Percentiles rank a stretch among this genome's conserved stretches.
These are phyloP conservation scores for Anoplopoma fimbria DNA, from an alignment of 2,113 vertebrate species.

Conservation along the genomic window DNA sequence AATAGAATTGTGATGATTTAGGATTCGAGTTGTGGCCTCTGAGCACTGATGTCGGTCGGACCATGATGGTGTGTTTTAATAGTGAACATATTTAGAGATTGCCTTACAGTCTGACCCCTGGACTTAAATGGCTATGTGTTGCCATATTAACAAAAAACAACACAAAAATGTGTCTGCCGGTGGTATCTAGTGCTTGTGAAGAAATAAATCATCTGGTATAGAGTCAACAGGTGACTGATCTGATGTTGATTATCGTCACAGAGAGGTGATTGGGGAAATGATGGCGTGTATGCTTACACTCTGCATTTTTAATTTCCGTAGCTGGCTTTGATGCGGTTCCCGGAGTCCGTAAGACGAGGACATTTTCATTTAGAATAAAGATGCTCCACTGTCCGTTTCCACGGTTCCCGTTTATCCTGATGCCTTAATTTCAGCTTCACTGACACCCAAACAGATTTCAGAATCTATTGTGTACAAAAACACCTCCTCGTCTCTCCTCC, in stretches of 20 bases:
- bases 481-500: slow-evolving; percentile 52
- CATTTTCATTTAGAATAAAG: slow-evolving; percentile 56
- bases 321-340: slow-evolving; percentile 35
- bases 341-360: slow-evolving; percentile 27
- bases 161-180: not conserved
- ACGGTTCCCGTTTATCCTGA: slow-evolving; percentile 43
- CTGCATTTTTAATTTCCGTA: slow-evolving; percentile 57
- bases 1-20: slow-evolving; percentile 4
- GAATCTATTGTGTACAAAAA: slow-evolving; percentile 63
- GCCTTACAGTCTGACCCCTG: slow-evolving; percentile 3
- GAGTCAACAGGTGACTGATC: slow-evolving; percentile 48
- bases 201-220: slow-evolving; percentile 49
- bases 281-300: slow-evolving; percentile 31
- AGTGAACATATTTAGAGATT: slow-evolving; percentile 2
- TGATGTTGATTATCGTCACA: slow-evolving; percentile 46
- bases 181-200: not conserved
- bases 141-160: not conserved
- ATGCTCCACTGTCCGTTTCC: slow-evolving; percentile 40
- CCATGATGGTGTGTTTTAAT: slow-evolving; percentile 11
- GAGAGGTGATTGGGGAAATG: slow-evolving; percentile 19
- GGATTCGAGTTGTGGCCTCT: not conserved
- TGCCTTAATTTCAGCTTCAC: slow-evolving; percentile 56
- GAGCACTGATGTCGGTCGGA: not conserved
- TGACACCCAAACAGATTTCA: slow-evolving; percentile 66
- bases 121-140: slow-evolving; percentile 1